Evolutionary conservation across 1,140 invertebrate genomes (phyloP), one percentile per base, ranked within the genome.

Genomic region (Eriosoma lanigerum): DNA sequence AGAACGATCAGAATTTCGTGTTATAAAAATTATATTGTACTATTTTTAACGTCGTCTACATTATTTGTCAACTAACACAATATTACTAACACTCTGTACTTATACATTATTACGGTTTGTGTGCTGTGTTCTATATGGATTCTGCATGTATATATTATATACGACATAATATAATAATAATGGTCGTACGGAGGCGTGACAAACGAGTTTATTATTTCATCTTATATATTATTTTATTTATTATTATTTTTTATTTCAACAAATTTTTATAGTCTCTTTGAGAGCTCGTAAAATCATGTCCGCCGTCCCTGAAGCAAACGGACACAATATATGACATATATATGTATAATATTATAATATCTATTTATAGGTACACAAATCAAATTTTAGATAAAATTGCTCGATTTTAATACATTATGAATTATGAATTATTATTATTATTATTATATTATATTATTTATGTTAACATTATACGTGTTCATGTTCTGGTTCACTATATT

Each of bases 181-280:
- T 46, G 64, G 44, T 10, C 66, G 38, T 24, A 54, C 19, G 46
- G 44, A 68, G 66, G 66, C 66, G 66, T 48, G 44, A 46, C 66
- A 46, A 68, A 68, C 66, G 66, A 68, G 66, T 68, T 68, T 68
- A 48, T 68, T 68, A 68, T 68, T 68, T 46, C 64, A 19, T 32
- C 60, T 44, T 68, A 46, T 68, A 38, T 64, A 64, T 64, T 64
- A 29, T 64, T 56, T 56, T 64, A 64, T 64, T 64, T 9, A n/a
- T 38, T 62, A 38, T 38, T 64, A 32, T 60, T 60, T 29, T 60
- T 64, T 66, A 46, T 68, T 68, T 15, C 38, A 21, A 38, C 32
- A 46, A 44, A 68, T 46, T 68, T 21, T 68, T 46, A 46, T 68
- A 32, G 38, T 21, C 21, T 46, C 38, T 13, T 68, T 46, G 12